A percentile compares a stretch with the other conserved stretches of the same genome.
Conservation (phyloP, 2,797 vertebrate genomes). For the Selene dorsalis region DNA sequence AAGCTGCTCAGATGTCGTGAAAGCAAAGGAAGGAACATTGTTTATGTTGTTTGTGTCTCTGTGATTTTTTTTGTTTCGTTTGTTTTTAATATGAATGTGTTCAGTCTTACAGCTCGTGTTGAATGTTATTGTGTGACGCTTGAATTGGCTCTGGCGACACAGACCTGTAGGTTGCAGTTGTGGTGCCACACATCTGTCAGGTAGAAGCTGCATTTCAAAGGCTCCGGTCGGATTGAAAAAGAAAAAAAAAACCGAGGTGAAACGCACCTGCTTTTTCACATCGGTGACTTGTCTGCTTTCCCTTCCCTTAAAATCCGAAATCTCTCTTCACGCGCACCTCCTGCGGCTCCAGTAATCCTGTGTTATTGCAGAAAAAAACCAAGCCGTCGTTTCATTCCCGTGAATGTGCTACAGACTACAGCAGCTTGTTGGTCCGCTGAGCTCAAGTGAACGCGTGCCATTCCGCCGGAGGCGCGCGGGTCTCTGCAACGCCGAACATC, state of each 20-base stretch:
- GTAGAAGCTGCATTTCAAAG: constrained; percentile 66
- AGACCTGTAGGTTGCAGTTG: constrained; percentile 79
- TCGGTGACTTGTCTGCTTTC: not conserved
- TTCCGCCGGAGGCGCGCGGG: constrained; percentile 27
- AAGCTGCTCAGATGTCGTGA: constrained; percentile 29
- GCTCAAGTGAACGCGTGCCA: constrained; percentile 57
- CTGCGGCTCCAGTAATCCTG: constrained; percentile 21
- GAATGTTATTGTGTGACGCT: constrained; percentile 6
- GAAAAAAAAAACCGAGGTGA: constrained; percentile 22
- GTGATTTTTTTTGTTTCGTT: not conserved
- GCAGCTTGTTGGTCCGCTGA: constrained; percentile 72
- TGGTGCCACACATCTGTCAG: constrained; percentile 71
- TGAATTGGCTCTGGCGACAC: constrained; percentile 37
- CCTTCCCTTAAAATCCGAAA: not conserved
- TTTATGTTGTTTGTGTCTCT: constrained; percentile 33
- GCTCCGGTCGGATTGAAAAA: constrained; percentile 41
- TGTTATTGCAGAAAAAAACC: constrained; percentile 42
- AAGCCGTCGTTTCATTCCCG: constrained; percentile 60
- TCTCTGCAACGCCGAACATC: constrained; percentile 17
- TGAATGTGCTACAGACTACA: constrained; percentile 48
- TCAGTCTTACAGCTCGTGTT: not conserved
- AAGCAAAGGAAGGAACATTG: not conserved
- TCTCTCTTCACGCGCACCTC: constrained; percentile 29
- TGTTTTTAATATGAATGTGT: not conserved
- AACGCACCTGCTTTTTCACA: constrained; percentile 39